phyloP scores from a whole-genome alignment of 2,113 vertebrate species.

The Myocastor coypus region DNA sequence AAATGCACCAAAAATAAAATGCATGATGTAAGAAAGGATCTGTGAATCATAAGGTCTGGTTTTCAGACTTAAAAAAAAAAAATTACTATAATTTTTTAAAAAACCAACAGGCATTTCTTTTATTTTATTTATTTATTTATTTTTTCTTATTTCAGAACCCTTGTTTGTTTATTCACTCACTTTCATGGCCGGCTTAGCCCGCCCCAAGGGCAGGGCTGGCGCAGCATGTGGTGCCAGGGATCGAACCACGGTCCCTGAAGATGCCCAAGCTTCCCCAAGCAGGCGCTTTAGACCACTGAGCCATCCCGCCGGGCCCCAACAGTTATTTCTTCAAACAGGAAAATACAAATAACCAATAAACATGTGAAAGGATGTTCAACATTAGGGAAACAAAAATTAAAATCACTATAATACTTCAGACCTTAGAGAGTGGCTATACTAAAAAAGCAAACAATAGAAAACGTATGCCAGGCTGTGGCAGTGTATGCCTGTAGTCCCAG shows the following conservation, averaged over 20 bases:
- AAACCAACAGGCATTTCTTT: not conserved
- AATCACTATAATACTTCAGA: not conserved
- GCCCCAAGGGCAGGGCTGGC: too few species aligned
- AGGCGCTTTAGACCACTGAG: too few species aligned
- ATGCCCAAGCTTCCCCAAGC: too few species aligned
- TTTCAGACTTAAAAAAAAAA: not conserved
- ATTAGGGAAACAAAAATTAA: conserved; percentile 14
- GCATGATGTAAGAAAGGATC: not conserved
- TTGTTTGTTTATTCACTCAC: too few species aligned
- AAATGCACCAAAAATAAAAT: not conserved
- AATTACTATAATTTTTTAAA: not conserved
- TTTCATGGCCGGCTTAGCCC: too few species aligned
- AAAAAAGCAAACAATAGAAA: not conserved
- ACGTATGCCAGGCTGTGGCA: not conserved
- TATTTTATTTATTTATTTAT: too few species aligned
- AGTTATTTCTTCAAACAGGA: not conserved
- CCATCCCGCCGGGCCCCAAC: too few species aligned
- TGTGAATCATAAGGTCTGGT: not conserved
- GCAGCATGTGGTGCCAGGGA: too few species aligned
- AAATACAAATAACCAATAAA: not conserved
- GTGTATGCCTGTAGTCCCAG: too few species aligned
- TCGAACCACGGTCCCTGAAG: too few species aligned
- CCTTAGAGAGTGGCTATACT: not conserved
- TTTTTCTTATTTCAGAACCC: too few species aligned
- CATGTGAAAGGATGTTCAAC: not conserved